A percentile compares a stretch with the other conserved stretches of the same genome.
These are phyloP conservation scores for Bombus huntii DNA, from an alignment of 1,140 invertebrate genomes.

Conservation along the genomic window DNA sequence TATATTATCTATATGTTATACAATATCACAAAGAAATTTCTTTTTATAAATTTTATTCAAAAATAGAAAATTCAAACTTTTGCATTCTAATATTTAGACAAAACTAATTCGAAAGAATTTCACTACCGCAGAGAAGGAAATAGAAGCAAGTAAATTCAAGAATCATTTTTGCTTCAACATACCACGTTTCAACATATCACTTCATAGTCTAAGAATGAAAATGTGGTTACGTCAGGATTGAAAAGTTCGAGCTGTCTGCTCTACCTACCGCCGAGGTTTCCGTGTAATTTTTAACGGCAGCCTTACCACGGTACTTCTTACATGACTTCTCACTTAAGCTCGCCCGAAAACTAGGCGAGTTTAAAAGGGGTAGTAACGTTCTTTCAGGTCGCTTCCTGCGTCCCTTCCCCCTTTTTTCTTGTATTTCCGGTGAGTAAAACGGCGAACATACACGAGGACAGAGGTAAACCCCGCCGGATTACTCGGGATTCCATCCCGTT, in stretches of 20 bases:
- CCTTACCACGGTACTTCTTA: conserved; percentile 61
- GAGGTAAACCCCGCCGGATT: conserved; percentile 50
- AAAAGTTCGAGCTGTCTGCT: conserved; percentile 39
- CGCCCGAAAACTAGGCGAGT: conserved; percentile 48
- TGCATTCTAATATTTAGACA: not conserved
- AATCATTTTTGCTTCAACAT: not conserved
- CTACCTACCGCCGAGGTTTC: conserved; percentile 10
- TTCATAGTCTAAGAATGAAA: not conserved
- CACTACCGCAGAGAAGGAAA: not conserved
- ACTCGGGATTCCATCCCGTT: conserved; percentile 48
- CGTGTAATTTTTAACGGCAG: conserved; percentile 55
- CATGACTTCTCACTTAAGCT: conserved; percentile 73
- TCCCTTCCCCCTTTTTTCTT: not conserved
- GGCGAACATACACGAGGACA: conserved; percentile 42
- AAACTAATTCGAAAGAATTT: not conserved
- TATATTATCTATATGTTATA: too few species aligned
- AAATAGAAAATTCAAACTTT: too few species aligned
- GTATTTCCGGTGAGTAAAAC: conserved; percentile 29
- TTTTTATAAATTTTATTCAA: too few species aligned
- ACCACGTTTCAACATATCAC: not conserved
- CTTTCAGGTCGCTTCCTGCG: not conserved
- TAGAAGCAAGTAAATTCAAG: not conserved
- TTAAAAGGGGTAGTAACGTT: conserved; percentile 53
- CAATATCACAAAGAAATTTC: too few species aligned
- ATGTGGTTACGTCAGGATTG: not conserved